These are phyloP conservation scores for Typhlichthys subterraneus DNA, from an alignment of 2,797 vertebrate genomes.

Conservation along the genomic window DNA sequence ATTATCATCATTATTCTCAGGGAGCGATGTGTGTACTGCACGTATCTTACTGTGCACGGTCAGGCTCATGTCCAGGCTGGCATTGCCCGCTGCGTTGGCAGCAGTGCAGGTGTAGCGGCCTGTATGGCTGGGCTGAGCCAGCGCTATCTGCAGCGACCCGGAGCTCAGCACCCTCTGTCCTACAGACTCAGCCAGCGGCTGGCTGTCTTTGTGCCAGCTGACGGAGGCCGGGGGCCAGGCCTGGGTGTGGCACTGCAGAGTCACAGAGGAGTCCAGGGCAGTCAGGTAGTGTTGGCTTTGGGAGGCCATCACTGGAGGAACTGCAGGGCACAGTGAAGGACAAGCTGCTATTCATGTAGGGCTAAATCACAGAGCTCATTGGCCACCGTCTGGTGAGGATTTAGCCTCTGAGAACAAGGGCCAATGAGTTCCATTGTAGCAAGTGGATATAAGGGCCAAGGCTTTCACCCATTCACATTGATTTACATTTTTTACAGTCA, in stretches of 20 bases:
- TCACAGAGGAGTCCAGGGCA: conserved; percentile 84
- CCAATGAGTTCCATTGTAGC: too few species aligned
- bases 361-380: too few species aligned
- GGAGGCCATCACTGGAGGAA: conserved; percentile 87
- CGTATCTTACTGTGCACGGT: conserved; percentile 83
- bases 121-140: conserved; percentile 80
- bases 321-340: conserved; percentile 61
- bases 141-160: conserved; percentile 88
- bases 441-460: too few species aligned
- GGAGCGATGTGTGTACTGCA: neutral
- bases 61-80: conserved; percentile 78
- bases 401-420: too few species aligned
- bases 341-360: too few species aligned
- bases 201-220: conserved; percentile 87
- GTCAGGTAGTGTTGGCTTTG: conserved; percentile 73
- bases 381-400: too few species aligned
- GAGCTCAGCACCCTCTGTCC: conserved; percentile 82
- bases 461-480: too few species aligned
- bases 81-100: conserved; percentile 85
- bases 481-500: too few species aligned
- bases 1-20: too few species aligned
- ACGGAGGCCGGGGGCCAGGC: conserved; percentile 86
- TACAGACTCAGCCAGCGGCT: conserved; percentile 76
- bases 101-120: conserved; percentile 89
- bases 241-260: conserved; percentile 82